phyloP scores from a whole-genome alignment of 2,113 vertebrate genomes.

The Euleptes europaea region DNA sequence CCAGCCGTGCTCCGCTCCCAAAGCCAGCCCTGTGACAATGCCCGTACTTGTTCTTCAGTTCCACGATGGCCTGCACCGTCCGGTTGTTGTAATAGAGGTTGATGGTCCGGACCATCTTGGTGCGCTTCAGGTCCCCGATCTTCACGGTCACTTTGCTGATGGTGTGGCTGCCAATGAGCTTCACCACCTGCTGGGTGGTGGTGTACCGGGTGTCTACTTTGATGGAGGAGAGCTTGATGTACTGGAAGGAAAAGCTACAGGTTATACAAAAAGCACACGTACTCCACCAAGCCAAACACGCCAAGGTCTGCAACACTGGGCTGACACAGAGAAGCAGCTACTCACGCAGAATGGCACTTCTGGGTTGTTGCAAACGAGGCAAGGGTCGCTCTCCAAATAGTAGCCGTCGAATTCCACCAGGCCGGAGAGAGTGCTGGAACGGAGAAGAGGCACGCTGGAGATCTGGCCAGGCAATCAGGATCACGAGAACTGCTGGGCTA shows the following conservation, averaged over 20 bases:
- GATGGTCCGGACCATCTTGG: constrained; percentile 98
- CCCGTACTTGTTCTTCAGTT: constrained; percentile 96
- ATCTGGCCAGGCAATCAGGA: neutral
- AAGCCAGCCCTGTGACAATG: neutral
- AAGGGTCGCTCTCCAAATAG: constrained; percentile 96
- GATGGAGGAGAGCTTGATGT: constrained; percentile 98
- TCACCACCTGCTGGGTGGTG: constrained; percentile 98
- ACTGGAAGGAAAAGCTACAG: constrained; percentile 70
- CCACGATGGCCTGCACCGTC: constrained; percentile 97
- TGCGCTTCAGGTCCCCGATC: constrained; percentile 95
- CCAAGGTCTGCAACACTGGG: neutral
- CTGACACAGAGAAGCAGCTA: constrained; percentile 8
- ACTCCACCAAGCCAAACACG: too few species aligned
- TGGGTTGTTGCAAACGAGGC: constrained; percentile 97
- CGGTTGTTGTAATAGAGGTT: constrained; percentile 99
- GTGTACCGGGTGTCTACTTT: constrained; percentile 99
- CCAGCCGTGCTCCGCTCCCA: neutral
- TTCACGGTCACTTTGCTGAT: constrained; percentile 99
- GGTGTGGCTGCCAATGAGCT: constrained; percentile 97
- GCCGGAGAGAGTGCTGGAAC: constrained; percentile 89
- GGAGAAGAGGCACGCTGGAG: constrained; percentile 11
- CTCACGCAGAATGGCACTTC: constrained; percentile 98
- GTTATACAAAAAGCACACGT: neutral
- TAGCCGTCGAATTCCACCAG: constrained; percentile 98
- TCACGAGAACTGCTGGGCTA: neutral